These are phyloP conservation scores for Urocolius indicus DNA, from an alignment of 2,113 vertebrate genomes.

Conservation along the genomic window DNA sequence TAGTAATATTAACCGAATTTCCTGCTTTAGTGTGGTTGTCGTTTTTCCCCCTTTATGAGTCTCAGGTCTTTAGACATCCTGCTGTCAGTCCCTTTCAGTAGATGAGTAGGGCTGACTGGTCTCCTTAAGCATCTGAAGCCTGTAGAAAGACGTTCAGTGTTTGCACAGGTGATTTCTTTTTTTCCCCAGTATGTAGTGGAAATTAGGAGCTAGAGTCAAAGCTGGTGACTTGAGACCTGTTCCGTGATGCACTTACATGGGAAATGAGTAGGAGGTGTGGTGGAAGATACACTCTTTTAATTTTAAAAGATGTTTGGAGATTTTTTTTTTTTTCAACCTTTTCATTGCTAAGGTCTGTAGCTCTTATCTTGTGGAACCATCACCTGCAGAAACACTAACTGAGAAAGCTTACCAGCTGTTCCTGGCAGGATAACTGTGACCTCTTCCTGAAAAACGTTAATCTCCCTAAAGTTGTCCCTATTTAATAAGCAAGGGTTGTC, in stretches of 20 bases:
- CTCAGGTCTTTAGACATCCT: not conserved
- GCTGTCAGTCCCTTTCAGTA: not conserved
- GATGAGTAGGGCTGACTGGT: not conserved
- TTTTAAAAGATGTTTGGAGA: not conserved
- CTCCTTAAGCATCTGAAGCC: not conserved
- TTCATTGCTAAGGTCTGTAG: not conserved
- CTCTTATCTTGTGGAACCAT: not conserved
- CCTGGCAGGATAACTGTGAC: not conserved
- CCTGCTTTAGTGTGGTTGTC: not conserved
- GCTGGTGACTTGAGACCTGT: not conserved
- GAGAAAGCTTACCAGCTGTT: not conserved
- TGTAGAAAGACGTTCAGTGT: not conserved
- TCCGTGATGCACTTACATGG: not conserved
- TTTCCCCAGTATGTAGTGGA: not conserved
- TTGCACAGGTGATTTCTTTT: not conserved
- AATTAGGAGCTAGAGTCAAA: not conserved
- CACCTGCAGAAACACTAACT: not conserved
- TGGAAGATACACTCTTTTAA: not conserved
- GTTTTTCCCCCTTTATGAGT: not conserved
- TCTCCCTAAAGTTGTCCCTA: constrained; percentile 23
- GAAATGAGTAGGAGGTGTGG: not conserved
- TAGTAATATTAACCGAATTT: not conserved
- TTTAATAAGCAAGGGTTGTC: not conserved
- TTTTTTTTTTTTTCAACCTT: not conserved
- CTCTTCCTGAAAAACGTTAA: constrained; percentile 14